A percentile compares a stretch with the other conserved stretches of the same genome.
phyloP scores from a whole-genome alignment of 2,113 vertebrate species.

The Turnix velox region DNA sequence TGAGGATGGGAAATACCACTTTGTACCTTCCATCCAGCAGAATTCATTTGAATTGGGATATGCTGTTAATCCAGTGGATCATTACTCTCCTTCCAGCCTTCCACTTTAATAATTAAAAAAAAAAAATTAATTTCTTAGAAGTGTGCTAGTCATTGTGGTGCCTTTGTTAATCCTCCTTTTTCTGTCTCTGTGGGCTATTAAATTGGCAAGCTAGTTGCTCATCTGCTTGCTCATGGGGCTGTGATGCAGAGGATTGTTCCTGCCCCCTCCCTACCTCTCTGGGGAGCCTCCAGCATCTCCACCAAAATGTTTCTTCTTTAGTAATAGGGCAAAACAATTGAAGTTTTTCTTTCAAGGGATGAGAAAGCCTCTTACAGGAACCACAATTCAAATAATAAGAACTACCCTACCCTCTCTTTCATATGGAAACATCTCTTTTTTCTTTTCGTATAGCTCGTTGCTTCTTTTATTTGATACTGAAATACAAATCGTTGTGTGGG shows the following conservation, averaged over 20 bases:
- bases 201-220: neutral
- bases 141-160: neutral
- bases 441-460: neutral
- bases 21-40: neutral
- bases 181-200: neutral
- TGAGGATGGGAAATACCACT: neutral
- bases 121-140: neutral
- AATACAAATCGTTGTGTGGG: neutral
- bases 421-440: neutral
- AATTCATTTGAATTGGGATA: neutral
- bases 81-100: neutral
- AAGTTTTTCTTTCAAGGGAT: neutral
- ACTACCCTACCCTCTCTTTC: neutral
- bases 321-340: neutral
- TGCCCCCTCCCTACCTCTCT: neutral
- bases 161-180: neutral
- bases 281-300: neutral
- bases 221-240: neutral
- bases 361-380: neutral
- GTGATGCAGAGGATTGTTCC: neutral
- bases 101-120: accelerated
- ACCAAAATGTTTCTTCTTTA: neutral
- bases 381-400: neutral
- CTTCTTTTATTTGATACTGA: neutral
- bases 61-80: neutral